Base-by-base conservation (phyloP, 1,140 invertebrate species). In the Arctopsyche grandis region DNA sequence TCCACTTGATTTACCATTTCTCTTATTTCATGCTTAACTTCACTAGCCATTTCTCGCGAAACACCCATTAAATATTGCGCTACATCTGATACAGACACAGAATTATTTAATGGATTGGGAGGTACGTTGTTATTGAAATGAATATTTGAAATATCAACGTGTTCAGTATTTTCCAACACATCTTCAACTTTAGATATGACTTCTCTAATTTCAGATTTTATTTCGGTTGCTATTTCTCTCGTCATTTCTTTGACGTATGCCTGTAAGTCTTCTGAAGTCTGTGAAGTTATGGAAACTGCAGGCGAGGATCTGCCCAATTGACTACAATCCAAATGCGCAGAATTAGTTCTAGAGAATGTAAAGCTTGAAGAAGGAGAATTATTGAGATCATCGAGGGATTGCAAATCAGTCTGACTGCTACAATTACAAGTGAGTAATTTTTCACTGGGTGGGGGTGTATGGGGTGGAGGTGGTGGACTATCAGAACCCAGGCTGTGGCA, bases 151-250 rank as follows among this genome's bases (percentile, higher is more conserved):
- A 89, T 85, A 77, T 89, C 87, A 21, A 87, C 80, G 7, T 84
- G 83, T 79, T 91, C 90, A 1, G 90, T 91, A 83, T 93, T 93
- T 24, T 93, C 93, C 1, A 94, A 84, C 38, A 92, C 93, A 84
- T 94, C 93, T 79, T 94, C 93, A 0, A 95, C 93, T 85, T 92
- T 92, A 0, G 92, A 93, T 73, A 94, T 94, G 0, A 95, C 93
- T 86, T 92, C 93, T 0, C 93, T 87, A 22, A 95, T 93, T 88
- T 94, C 93, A 3, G 93, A 94, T 84, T 94, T 95, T 9, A 95
- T 93, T 85, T 94, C 93, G 7, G 93, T 94, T 0, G 93, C 93
- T 63, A 94, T 86, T 87, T 94, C 93, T 86, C 92, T 93, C 0
- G 93, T 93, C 82, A 93, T 91, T 85, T 93, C 93, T 83, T 93